A percentile compares a stretch with the other conserved stretches of the same genome.
These are phyloP conservation scores for Oenanthe melanoleuca DNA, from an alignment of 2,113 vertebrate genomes.

Conservation along the genomic window DNA sequence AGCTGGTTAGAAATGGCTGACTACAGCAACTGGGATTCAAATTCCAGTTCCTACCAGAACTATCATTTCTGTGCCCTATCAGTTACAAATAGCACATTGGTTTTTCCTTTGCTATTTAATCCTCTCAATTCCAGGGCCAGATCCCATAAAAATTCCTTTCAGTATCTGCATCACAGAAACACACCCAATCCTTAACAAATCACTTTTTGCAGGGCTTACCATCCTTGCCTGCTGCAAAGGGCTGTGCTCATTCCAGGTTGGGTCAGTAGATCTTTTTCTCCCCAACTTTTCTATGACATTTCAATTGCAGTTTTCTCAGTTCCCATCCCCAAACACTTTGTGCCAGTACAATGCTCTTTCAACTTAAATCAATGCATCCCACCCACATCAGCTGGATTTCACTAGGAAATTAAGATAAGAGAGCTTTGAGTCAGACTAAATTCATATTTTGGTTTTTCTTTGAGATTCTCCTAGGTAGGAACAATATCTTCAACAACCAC, in stretches of 20 bases:
- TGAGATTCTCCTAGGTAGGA: background rate
- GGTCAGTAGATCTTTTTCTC: background rate
- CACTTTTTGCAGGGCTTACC: conserved; percentile 55
- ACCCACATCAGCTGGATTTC: background rate
- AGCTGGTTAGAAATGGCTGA: background rate
- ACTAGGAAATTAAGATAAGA: background rate
- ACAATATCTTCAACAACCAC: background rate
- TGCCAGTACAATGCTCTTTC: background rate
- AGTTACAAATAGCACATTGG: conserved; percentile 31
- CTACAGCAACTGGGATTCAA: background rate
- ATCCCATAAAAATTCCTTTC: conserved; percentile 74
- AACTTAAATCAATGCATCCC: fast-evolving
- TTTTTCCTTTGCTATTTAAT: conserved; percentile 58
- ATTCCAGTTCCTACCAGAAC: conserved; percentile 50
- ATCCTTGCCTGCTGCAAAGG: conserved; percentile 15
- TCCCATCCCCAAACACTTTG: background rate
- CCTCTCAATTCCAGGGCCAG: conserved; percentile 38
- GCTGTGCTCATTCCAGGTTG: background rate
- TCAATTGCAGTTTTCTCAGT: background rate
- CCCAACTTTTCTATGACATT: background rate
- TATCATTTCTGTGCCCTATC: conserved; percentile 17
- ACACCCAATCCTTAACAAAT: conserved; percentile 61
- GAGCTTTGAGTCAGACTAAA: background rate
- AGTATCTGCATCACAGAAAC: conserved; percentile 67
- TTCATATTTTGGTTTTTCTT: background rate